A percentile compares a stretch with the other conserved stretches of the same genome.
phyloP scores from a whole-genome alignment of 1,140 invertebrate genomes.

The Megathymus violae region DNA sequence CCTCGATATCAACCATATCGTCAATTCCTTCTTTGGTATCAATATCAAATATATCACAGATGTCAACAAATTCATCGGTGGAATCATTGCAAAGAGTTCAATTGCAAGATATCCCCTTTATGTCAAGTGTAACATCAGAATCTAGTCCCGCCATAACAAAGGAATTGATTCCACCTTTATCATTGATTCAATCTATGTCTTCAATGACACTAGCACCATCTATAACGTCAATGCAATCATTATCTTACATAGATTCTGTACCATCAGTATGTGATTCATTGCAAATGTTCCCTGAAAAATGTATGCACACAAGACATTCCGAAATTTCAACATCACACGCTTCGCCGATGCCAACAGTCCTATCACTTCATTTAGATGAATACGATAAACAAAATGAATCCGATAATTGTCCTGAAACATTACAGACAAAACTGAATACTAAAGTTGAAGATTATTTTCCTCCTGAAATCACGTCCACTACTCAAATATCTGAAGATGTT shows the following conservation, averaged over 20 bases:
- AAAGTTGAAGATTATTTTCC: slow-evolving; percentile 72
- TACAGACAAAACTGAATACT: slow-evolving; percentile 37
- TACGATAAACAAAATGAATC: slow-evolving; percentile 6
- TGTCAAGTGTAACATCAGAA: neutral
- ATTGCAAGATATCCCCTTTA: neutral
- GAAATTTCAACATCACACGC: neutral
- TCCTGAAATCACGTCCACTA: slow-evolving; percentile 59
- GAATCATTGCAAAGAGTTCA: neutral
- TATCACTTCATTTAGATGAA: slow-evolving; percentile 38
- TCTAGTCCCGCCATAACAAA: neutral
- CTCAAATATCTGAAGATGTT: slow-evolving; percentile 23
- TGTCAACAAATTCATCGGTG: neutral
- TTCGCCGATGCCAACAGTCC: neutral
- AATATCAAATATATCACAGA: neutral
- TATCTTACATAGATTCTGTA: neutral
- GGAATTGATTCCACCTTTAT: neutral
- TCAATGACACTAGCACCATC: neutral
- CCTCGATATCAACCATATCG: neutral
- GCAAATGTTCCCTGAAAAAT: neutral
- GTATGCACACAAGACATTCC: neutral
- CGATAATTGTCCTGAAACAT: neutral
- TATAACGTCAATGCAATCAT: neutral
- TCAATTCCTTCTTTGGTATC: neutral
- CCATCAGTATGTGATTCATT: neutral
- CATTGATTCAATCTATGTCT: neutral